Evolutionary conservation across 37 sponge, comb jelly and placozoan genomes (phyloP).

Genomic region (Crambe crambe): DNA sequence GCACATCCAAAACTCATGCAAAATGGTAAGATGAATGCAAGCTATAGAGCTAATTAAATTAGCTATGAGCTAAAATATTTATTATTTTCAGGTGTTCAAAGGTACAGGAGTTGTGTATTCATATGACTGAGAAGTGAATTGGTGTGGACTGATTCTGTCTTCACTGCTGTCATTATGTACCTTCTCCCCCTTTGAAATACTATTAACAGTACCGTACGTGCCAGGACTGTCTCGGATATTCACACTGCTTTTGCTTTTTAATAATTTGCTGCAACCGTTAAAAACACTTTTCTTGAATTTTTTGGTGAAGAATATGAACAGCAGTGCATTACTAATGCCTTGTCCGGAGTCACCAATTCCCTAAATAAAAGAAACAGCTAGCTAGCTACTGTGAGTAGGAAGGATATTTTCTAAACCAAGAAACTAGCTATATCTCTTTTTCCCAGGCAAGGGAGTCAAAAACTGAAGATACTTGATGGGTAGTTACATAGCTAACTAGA

Average conservation of each 20-base stretch:
- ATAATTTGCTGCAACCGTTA: neutral
- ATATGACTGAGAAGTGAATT: slow-evolving; percentile 1
- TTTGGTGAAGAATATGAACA: slow-evolving; percentile 53
- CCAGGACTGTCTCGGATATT: neutral
- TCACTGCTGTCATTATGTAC: neutral
- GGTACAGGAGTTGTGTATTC: neutral
- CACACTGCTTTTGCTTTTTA: neutral
- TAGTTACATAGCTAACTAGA: no score
- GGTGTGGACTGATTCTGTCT: neutral
- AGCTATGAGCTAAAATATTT: no score
- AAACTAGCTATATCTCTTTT: no score
- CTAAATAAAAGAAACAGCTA: slow-evolving; percentile 11
- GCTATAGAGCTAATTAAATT: no score
- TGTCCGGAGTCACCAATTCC: slow-evolving; percentile 72
- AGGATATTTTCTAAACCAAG: neutral
- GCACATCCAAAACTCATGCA: no score
- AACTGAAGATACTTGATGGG: no score
- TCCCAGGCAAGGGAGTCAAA: no score
- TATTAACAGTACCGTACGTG: neutral
- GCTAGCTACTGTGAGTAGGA: neutral
- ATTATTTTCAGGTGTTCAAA: no score
- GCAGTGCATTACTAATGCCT: slow-evolving; percentile 47
- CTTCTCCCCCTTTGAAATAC: neutral
- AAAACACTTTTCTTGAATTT: slow-evolving; percentile 16
- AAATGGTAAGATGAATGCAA: no score